Evolutionary conservation across 2,113 vertebrate genomes (phyloP), one percentile per base, ranked within the genome.

Genomic region (Erinaceus europaeus): DNA sequence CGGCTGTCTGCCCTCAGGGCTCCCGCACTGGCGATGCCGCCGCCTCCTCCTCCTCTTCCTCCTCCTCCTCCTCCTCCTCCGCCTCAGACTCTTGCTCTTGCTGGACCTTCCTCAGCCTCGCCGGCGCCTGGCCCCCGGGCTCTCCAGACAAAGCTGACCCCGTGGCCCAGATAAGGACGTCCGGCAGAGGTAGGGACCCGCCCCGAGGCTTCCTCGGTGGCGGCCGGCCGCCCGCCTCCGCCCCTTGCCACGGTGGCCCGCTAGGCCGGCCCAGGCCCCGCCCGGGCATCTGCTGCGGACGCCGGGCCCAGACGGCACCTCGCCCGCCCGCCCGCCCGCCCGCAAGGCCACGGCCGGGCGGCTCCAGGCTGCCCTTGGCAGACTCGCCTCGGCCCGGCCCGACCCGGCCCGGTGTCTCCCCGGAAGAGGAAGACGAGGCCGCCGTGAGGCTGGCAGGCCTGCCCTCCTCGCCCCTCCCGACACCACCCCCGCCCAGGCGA

Each of bases 121-220:
- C 94, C 94, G 92, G 95, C 94, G 86, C 95, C 95, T 18, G 94
- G 95, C 94, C 95, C 95, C 95, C 95, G 95, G 95, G 95, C 95
- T 96, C 95, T 96, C 93, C 95, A 94, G 95, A 96, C 94, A 96
- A 96, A 95, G 95, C 95, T 96, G 95, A 95, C 94, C 95, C 95
- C 91, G 95, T 96, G 95, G 95, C 95, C 95, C 95, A 96, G 95
- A 95, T 96, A 96, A 95, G 95, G 95, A 96, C 94, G 92, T 95
- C 94, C 92, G 94, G 95, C 95, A 96, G 95, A 96, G 95, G 95
- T 96, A 95, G 95, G 95, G 94, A 96, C 93, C 94, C 42, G 95
- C 93, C 95, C 94, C n/a, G 68, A 95, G 94, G 94, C 90, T n/a
- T n/a, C n/a, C 91, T 95, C 88, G 90, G 93, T 93, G 95, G 94